These are phyloP conservation scores for Oopsacas minuta DNA, from an alignment of 37 sponge, comb jelly and placozoan species.

Conservation along the genomic window DNA sequence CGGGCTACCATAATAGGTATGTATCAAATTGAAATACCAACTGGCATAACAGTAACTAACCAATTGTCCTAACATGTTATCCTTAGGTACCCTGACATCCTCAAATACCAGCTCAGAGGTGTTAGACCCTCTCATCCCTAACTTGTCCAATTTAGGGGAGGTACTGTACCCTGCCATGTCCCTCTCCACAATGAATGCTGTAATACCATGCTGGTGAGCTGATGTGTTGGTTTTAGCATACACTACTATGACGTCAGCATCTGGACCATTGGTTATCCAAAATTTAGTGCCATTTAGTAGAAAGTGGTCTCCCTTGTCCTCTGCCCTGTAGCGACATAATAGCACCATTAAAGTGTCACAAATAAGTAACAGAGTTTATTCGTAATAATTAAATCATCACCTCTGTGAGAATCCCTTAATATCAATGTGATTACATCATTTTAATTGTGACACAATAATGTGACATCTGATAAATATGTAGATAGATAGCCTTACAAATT, in stretches of 20 bases:
- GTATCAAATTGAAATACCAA: no score
- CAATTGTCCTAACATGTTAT: slow-evolving; percentile 25
- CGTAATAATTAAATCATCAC: no score
- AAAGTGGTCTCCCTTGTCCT: slow-evolving; percentile 48
- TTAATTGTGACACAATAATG: no score
- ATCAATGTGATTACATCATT: no score
- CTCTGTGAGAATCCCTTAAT: no score
- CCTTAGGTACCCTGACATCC: slow-evolving; percentile 35
- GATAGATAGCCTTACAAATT: no score
- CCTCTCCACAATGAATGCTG: slow-evolving; percentile 83
- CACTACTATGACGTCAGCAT: slow-evolving; percentile 80
- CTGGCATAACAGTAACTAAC: no score
- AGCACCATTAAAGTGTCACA: no score
- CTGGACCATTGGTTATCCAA: slow-evolving; percentile 96
- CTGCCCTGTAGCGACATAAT: background rate
- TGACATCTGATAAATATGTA: no score
- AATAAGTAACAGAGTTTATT: no score
- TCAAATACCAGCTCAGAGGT: slow-evolving; percentile 68
- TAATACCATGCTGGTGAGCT: slow-evolving; percentile 57
- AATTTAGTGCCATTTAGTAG: slow-evolving; percentile 76
- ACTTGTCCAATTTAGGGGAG: slow-evolving; percentile 78
- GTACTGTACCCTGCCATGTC: slow-evolving; percentile 58
- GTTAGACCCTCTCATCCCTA: slow-evolving; percentile 86
- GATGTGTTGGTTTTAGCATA: slow-evolving; percentile 83
- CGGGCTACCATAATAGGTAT: background rate